phyloP scores from a whole-genome alignment of 2,888 invertebrate species.

The Drosophila putrida region DNA sequence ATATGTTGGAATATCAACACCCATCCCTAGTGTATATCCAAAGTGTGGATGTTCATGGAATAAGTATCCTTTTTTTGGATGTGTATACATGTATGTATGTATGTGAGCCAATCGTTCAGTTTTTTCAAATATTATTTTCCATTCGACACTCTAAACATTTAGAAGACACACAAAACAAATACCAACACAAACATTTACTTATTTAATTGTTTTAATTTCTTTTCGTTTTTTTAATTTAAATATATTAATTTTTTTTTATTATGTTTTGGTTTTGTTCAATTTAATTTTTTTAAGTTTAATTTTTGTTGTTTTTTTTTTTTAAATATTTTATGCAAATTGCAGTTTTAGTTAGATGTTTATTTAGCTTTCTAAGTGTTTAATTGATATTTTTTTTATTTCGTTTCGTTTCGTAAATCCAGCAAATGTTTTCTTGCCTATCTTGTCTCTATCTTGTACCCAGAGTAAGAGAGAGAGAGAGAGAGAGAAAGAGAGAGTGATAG shows the following conservation, averaged over 20 bases:
- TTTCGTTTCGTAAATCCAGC: conserved; percentile 1
- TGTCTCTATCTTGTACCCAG: conserved; percentile 1
- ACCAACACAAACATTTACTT: conserved; percentile 68
- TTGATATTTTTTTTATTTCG: background rate
- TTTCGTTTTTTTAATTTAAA: conserved; percentile 2
- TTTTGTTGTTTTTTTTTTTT: conserved; percentile 36
- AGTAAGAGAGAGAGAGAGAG: background rate
- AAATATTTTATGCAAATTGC: conserved; percentile 19
- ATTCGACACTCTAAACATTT: conserved; percentile 52
- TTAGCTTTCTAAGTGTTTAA: conserved; percentile 49
- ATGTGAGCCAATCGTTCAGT: conserved; percentile 7
- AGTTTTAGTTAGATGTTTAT: conserved; percentile 30
- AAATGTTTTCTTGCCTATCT: background rate
- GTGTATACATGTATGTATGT: background rate
- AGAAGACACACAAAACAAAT: conserved; percentile 57
- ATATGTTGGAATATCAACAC: no score
- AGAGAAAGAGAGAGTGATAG: background rate
- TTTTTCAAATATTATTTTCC: conserved; percentile 19
- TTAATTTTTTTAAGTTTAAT: conserved; percentile 50
- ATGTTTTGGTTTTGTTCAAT: conserved; percentile 55
- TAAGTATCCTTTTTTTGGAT: background rate
- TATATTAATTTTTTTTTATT: conserved; percentile 30
- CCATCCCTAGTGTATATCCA: no score
- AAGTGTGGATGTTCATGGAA: background rate
- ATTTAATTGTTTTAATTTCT: conserved; percentile 37